These are phyloP conservation scores for Gasteruption jaculator DNA, from an alignment of 2,888 invertebrate species.

Conservation along the genomic window DNA sequence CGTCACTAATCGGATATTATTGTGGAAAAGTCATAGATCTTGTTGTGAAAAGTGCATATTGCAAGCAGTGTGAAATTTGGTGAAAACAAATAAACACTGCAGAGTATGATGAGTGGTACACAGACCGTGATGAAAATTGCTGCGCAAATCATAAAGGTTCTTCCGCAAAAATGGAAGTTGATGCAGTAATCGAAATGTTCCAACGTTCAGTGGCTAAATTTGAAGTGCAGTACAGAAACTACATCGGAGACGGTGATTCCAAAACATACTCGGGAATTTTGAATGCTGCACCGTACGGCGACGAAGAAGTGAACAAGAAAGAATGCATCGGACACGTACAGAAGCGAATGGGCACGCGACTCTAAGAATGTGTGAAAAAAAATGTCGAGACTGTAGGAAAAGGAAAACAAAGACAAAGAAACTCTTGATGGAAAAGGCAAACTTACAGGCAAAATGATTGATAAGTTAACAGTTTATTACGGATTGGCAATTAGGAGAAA, in stretches of 20 bases:
- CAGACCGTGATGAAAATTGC: constrained; percentile 8
- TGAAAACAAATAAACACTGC: background rate
- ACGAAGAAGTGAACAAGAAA: constrained; percentile 6
- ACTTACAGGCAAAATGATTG: background rate
- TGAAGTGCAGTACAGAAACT: constrained; percentile 8
- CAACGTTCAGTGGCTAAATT: constrained; percentile 10
- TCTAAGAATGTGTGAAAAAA: constrained; percentile 17
- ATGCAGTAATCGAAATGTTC: constrained; percentile 11
- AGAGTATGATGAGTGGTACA: background rate
- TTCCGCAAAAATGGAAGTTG: too few relatives aligned
- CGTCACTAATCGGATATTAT: constrained; percentile 22
- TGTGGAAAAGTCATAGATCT: constrained; percentile 14
- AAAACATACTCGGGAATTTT: constrained; percentile 17
- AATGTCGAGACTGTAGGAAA: constrained; percentile 4
- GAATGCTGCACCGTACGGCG: constrained; percentile 14
- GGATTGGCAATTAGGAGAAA: background rate
- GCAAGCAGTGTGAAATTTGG: constrained; percentile 12
- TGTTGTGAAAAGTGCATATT: constrained; percentile 12
- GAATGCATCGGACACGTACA: constrained; percentile 3
- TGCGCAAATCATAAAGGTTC: constrained; percentile 11
- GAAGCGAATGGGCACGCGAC: constrained; percentile 16
- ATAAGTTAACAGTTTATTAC: too few relatives aligned
- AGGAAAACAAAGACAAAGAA: too few relatives aligned
- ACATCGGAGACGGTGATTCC: constrained; percentile 13
- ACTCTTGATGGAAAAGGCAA: too few relatives aligned